Evolutionary conservation across 2,888 invertebrate genomes (phyloP).

Genomic region (Druceiella hillmani): DNA sequence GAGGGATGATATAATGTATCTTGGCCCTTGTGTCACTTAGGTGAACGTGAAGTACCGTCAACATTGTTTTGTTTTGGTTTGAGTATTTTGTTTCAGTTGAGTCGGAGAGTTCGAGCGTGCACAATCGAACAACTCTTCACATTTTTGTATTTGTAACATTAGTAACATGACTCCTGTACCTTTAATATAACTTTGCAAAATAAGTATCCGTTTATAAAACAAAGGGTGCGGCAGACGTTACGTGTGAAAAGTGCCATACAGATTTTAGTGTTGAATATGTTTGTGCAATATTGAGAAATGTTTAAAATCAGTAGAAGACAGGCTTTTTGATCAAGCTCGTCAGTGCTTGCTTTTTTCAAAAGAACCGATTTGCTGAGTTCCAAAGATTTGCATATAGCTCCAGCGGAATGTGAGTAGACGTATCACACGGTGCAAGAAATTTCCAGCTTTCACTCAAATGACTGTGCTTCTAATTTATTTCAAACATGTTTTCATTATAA

Average conservation of each 20-base stretch:
- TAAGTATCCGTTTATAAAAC: conserved; percentile 27
- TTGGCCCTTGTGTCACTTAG: too few relatives aligned
- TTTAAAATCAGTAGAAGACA: conserved; percentile 14
- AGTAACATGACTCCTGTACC: too few relatives aligned
- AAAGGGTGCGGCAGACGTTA: too few relatives aligned
- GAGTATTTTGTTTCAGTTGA: too few relatives aligned
- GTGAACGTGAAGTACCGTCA: too few relatives aligned
- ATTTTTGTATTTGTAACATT: too few relatives aligned
- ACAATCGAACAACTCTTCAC: too few relatives aligned
- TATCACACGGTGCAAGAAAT: conserved; percentile 3
- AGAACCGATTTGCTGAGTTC: conserved; percentile 13
- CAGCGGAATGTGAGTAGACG: conserved; percentile 1
- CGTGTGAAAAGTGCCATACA: conserved; percentile 18
- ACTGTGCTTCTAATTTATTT: conserved; percentile 12
- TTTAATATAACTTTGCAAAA: conserved; percentile 25
- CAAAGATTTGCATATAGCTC: conserved; percentile 2
- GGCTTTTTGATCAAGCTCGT: conserved; percentile 6
- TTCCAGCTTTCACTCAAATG: conserved; percentile 7
- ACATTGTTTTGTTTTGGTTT: too few relatives aligned
- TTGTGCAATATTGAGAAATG: conserved; percentile 7
- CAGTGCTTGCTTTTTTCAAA: conserved; percentile 13
- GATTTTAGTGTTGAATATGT: conserved; percentile 8
- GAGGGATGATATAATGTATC: too few relatives aligned
- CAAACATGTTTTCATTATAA: conserved; percentile 8
- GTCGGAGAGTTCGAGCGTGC: too few relatives aligned